Base-by-base conservation (phyloP, 2,797 vertebrate genomes). In the Geotrypetes seraphini region DNA sequence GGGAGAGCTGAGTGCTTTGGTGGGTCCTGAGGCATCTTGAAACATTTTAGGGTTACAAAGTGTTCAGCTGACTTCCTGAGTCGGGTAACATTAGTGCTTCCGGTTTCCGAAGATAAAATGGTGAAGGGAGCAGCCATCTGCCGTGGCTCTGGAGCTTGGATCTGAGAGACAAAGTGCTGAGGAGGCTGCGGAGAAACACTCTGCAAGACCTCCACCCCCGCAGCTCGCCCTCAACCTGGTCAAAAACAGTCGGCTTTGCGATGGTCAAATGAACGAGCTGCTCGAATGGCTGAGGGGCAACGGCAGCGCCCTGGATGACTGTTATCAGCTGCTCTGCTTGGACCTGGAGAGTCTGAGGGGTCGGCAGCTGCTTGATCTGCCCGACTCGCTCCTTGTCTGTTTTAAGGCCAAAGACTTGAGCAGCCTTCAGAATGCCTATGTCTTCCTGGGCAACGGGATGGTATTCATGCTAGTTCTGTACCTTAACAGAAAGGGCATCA, bases 401-500 rank as follows among this genome's bases (percentile, higher is more conserved):
- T 63, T 72, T 3, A 43, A 69, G 13, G 55, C 36, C 0, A 25
- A 26, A 2, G 48, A 81, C 27, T 70, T 89, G 68, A 73, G 84
- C 12, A 65, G 82, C 4, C 72, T 99, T 52, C 94, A 95, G 75
- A 98, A 96, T 11, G 99, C 96, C 0, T 98, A 97, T 0, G 92
- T 96, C 39, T 97, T 99, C 53, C 66, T 98, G 39, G 96, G 95
- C 5, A 85, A 98, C 64, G 96, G 98, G 31, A 69, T 99, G 67
- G 94, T 95, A 21, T 82, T 99, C 30, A 96, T 99, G 39, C 76
- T 99, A 33, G 96, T 98, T 60, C 88, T 99, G 48, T 99, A 97
- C 71, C 78, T 99, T 63, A 99, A 99, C 79, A 79, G 93, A 39
- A 97, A 94, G 60, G 96, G 96, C 37, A 98, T 99, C 69, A 99